Conservation (phyloP, 1,140 invertebrate genomes). For the Macrobrachium nipponense region DNA sequence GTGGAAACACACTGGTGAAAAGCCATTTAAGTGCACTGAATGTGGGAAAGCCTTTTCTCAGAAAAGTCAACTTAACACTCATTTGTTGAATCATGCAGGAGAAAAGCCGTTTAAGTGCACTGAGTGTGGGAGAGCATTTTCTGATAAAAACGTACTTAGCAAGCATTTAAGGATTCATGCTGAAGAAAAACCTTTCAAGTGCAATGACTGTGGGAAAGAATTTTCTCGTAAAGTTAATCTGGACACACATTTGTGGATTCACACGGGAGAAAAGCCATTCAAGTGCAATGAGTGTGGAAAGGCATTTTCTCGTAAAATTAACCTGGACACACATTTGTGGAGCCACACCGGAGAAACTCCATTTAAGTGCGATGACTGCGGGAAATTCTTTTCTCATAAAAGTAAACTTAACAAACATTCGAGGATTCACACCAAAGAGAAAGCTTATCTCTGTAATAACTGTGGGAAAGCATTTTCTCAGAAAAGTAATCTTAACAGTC, state of each 20-base stretch:
- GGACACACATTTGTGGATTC: not conserved
- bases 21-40: too few species aligned
- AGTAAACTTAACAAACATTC: not conserved
- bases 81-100: not conserved
- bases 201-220: conserved; percentile 8
- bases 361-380: conserved; percentile 3
- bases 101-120: not conserved
- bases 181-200: not conserved
- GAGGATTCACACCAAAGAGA: not conserved
- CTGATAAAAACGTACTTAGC: not conserved
- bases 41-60: too few species aligned
- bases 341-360: not conserved
- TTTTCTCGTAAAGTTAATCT: not conserved
- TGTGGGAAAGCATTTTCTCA: not conserved
- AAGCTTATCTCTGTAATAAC: not conserved
- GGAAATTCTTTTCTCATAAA: not conserved
- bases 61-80: not conserved
- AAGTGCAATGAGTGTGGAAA: conserved; percentile 3
- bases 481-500: conserved; percentile 4
- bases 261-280: not conserved
- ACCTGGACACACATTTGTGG: not conserved
- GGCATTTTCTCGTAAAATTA: not conserved
- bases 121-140: not conserved
- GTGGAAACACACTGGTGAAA: too few species aligned
- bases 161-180: not conserved